Percentiles rank a stretch among this genome's conserved stretches.
phyloP scores from a whole-genome alignment of 2,113 vertebrate genomes.

The Campylorhamphus procurvoides region DNA sequence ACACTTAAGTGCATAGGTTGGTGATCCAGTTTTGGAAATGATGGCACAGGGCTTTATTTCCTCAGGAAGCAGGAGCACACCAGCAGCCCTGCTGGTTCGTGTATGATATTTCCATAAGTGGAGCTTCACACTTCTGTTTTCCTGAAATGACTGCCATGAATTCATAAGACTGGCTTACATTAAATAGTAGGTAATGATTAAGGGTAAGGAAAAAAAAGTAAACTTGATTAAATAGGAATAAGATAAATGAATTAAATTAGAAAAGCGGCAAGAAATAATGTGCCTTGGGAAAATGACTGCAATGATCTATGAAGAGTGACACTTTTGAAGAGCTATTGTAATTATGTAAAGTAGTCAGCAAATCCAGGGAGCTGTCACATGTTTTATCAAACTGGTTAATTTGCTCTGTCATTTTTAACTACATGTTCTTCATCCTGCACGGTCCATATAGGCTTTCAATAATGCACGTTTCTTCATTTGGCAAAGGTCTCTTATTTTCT shows the following conservation, averaged over 20 bases:
- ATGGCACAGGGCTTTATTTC: neutral
- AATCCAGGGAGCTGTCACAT: neutral
- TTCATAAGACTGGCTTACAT: neutral
- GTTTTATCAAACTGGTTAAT: conserved; percentile 35
- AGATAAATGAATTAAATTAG: neutral
- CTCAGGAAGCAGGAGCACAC: neutral
- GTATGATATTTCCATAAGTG: neutral
- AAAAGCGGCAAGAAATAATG: neutral
- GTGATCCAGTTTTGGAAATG: neutral
- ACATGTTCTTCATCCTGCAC: neutral
- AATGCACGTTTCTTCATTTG: neutral
- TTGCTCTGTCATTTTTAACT: neutral
- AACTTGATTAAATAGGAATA: neutral
- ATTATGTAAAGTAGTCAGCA: conserved; percentile 2
- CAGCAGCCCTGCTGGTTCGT: neutral
- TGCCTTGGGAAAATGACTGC: neutral
- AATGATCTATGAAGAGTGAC: neutral
- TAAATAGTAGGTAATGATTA: neutral
- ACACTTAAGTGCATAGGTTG: neutral
- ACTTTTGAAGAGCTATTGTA: neutral
- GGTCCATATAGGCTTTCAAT: neutral
- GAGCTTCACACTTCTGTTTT: neutral
- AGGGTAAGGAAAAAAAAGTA: neutral
- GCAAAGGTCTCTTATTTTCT: conserved; percentile 4
- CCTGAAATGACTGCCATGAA: neutral